Percentiles rank a stretch among this genome's conserved stretches.
Evolutionary conservation across 2,888 invertebrate genomes (phyloP).

Genomic region (Phasia obesa): DNA sequence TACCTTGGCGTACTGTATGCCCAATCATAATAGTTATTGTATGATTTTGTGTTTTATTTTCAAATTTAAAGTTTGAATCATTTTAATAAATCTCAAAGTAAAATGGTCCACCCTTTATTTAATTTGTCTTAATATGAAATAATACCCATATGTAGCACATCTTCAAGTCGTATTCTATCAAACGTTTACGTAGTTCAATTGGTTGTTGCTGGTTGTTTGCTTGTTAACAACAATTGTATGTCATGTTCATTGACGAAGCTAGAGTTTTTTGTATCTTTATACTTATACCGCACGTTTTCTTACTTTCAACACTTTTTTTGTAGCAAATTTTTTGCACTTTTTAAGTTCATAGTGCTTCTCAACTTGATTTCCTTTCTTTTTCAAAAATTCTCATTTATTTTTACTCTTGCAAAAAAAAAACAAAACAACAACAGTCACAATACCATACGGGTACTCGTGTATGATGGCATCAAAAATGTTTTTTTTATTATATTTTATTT

Average conservation of each 20-base stretch:
- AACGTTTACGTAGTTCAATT: constrained; percentile 10
- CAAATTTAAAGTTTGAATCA: too few relatives aligned
- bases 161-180: neutral
- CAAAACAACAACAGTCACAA: constrained; percentile 17
- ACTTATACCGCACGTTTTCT: neutral
- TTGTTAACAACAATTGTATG: constrained; percentile 52
- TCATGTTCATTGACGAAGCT: neutral
- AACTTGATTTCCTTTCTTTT: neutral
- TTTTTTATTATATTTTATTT: constrained; percentile 1
- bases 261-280: constrained; percentile 2
- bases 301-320: constrained; percentile 11
- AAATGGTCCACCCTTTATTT: too few relatives aligned
- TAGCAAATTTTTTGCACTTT: constrained; percentile 5
- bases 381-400: constrained; percentile 14
- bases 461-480: constrained; percentile 33
- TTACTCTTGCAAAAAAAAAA: constrained; percentile 2
- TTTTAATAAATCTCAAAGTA: too few relatives aligned
- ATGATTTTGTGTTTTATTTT: too few relatives aligned
- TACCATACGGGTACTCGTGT: constrained; percentile 3
- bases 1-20: too few relatives aligned
- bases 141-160: neutral
- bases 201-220: constrained; percentile 17
- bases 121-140: too few relatives aligned
- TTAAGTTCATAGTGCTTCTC: constrained; percentile 51
- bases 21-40: too few relatives aligned